phyloP scores from a whole-genome alignment of 2,888 invertebrate genomes.

The Coleophora flavipennella region DNA sequence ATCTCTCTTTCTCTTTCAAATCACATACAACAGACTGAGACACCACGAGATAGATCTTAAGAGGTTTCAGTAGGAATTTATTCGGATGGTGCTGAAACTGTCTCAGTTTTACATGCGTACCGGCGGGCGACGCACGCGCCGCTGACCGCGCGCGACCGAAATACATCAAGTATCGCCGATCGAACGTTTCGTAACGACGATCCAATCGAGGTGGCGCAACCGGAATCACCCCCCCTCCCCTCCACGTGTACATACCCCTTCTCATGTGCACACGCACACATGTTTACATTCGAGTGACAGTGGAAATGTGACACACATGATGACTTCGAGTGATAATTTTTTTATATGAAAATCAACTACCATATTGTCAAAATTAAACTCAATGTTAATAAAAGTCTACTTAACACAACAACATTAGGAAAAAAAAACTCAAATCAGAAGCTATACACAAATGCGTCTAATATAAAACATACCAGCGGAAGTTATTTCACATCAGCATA shows the following conservation, averaged over 20 bases:
- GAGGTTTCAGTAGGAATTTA: background rate
- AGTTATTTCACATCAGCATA: no score
- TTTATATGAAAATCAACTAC: no score
- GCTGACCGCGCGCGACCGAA: slow-evolving; percentile 21
- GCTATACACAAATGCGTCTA: no score
- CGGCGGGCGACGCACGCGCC: slow-evolving; percentile 31
- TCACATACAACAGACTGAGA: background rate
- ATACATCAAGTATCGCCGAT: slow-evolving; percentile 21
- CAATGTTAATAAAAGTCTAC: no score
- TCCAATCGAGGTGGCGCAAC: slow-evolving; percentile 22
- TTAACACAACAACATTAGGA: no score
- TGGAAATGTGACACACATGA: slow-evolving; percentile 1
- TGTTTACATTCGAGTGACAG: slow-evolving; percentile 7
- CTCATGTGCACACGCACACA: slow-evolving; percentile 14
- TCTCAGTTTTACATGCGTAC: slow-evolving; percentile 25
- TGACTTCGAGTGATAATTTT: no score
- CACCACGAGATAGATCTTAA: background rate
- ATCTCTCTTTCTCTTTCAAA: background rate
- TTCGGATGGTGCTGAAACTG: no score
- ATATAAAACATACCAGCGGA: no score
- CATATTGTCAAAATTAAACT: no score
- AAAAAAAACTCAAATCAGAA: no score
- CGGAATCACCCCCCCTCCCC: slow-evolving; percentile 26
- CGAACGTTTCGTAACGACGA: slow-evolving; percentile 42
- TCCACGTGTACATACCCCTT: slow-evolving; percentile 27